Evolutionary conservation across 2,113 vertebrate species (phyloP).

Genomic region (Sturnus vulgaris): DNA sequence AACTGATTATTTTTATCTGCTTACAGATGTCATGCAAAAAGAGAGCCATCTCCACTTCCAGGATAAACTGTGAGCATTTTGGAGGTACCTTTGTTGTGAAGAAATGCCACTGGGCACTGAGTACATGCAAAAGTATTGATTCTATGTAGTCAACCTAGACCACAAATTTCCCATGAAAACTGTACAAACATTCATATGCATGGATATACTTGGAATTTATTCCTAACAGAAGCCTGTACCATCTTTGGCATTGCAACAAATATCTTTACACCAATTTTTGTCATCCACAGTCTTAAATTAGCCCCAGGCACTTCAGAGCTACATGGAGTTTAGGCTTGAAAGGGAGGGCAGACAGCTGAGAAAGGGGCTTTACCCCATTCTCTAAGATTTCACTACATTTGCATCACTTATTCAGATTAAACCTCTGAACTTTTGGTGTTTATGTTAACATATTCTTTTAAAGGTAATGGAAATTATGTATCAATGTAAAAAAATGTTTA

Average conservation of each 20-base stretch:
- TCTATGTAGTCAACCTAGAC: background rate
- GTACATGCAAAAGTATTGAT: background rate
- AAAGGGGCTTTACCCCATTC: background rate
- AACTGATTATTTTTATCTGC: background rate
- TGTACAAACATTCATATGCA: background rate
- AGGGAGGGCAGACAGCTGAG: background rate
- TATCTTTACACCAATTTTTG: background rate
- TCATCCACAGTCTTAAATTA: background rate
- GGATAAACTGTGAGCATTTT: background rate
- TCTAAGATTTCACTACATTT: background rate
- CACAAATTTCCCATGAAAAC: background rate
- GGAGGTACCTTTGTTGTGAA: background rate
- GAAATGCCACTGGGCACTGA: background rate
- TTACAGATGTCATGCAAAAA: background rate
- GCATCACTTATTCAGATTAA: background rate
- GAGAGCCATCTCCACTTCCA: background rate
- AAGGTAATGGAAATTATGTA: background rate
- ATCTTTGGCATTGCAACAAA: background rate
- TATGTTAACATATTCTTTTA: background rate
- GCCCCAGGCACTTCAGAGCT: background rate
- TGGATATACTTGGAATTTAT: background rate
- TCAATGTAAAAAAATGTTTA: background rate
- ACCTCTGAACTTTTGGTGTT: background rate
- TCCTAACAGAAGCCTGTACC: background rate
- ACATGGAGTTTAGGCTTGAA: background rate